Evolutionary conservation across 1,140 invertebrate genomes (phyloP), one percentile per base, ranked within the genome.

Genomic region (Drosophila lowei): DNA sequence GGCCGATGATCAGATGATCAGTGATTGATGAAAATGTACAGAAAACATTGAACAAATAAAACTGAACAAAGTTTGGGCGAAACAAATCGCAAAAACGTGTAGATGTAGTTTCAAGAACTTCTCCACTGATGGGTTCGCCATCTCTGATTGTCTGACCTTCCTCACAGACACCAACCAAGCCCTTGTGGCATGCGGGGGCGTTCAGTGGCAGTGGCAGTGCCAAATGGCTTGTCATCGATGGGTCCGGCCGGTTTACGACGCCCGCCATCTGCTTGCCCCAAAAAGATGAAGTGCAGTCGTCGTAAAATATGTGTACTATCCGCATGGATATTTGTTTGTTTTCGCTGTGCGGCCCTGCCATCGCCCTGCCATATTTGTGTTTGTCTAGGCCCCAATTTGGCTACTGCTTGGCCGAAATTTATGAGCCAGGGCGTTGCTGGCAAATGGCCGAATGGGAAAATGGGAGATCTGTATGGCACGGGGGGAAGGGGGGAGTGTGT

Each of bases 401-500:
- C 64, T 72, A 59, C 64, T 73, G 70, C 61, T 56, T 49, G 65
- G 60, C 44, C 30, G 18, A 60, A 65, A 85, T 84, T 84, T 84
- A 83, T 62, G 79, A 57, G 11, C 43, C 75, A 75, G 79, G 79
- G 79, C 75, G 76, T 67, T 64, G 80, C 30, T 85, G 72, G 48
- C 77, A 86, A 79, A 62, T 46, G 42, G 43, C 58, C 61, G 34
- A 73, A 73, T 77, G 53, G 57, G 43, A 56, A 76, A 44, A 57
- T 63, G 65, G 65, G 28, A 67, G 67, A 68, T 56, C 25, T 68
- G 56, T 67, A 49, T 58, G 55, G 47, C 5, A 6, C 2, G 28
- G 8, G 8, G 8, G 28, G 0, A 1, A 72, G 64, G 81, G 83
- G 67, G 3, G 30, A 9, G 30, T 9, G 8, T 30, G 30, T 30